These are phyloP conservation scores for Odontamblyopus lacepedii DNA, from an alignment of 2,797 vertebrate genomes.

Conservation along the genomic window DNA sequence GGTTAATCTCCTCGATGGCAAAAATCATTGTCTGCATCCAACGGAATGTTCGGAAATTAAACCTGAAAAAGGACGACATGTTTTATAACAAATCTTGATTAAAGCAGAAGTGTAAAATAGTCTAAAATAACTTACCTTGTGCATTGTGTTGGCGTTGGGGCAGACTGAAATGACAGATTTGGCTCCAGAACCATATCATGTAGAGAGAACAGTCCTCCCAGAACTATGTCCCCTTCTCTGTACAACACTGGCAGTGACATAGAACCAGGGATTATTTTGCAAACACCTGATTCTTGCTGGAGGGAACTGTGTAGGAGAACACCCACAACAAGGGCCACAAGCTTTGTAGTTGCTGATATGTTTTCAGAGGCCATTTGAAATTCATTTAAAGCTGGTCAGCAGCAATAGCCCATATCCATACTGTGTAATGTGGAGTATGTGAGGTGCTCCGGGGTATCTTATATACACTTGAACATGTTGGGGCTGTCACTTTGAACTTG, in stretches of 20 bases:
- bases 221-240: slow-evolving; percentile 71
- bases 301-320: slow-evolving; percentile 31
- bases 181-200: slow-evolving; percentile 74
- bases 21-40: slow-evolving; percentile 87
- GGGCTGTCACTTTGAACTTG: slow-evolving; percentile 27
- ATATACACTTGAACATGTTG: slow-evolving; percentile 34
- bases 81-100: background rate
- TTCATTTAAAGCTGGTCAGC: background rate
- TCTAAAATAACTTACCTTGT: slow-evolving; percentile 61
- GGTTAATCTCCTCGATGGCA: slow-evolving; percentile 82
- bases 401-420: background rate
- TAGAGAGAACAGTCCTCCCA: slow-evolving; percentile 82
- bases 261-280: slow-evolving; percentile 54
- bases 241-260: slow-evolving; percentile 64
- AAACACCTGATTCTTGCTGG: slow-evolving; percentile 47
- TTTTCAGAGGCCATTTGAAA: background rate
- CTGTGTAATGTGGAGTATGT: background rate
- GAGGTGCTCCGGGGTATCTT: background rate
- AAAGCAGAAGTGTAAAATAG: background rate
- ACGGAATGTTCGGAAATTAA: slow-evolving; percentile 82
- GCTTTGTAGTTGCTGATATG: background rate
- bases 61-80: slow-evolving; percentile 51
- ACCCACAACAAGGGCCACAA: slow-evolving; percentile 26
- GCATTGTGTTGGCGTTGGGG: slow-evolving; percentile 66
- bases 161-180: slow-evolving; percentile 60